Evolutionary conservation across 2,888 invertebrate species (phyloP), one percentile per base, ranked within the genome.

Genomic region (Andrena marginata): DNA sequence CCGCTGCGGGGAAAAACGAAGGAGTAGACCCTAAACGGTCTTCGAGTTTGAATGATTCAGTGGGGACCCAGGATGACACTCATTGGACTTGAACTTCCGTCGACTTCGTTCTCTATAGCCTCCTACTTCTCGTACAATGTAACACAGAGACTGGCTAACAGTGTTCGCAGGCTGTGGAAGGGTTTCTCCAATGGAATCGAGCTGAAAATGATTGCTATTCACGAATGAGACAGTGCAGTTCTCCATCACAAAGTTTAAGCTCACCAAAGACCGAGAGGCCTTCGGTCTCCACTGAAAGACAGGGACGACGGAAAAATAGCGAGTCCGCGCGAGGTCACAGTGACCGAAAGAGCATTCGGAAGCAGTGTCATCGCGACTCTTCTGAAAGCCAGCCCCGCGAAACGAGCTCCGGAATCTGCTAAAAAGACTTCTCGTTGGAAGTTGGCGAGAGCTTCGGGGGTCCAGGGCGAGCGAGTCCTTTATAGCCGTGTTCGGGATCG

Each of bases 401-500:
- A 70, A 65, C 56, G 74, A 63, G 42, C 13, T 35, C 59, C 29
- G 56, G 65, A 64, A 65, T 82, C 49, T 26, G 31, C 77, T 81
- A 76, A 72, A 82, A 65, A 79, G 71, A 63, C 74, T 26, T 35
- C 54, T n/a, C 42, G 67, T 60, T 33, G 10, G 49, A 72, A 79
- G 64, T 81, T 42, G 56, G 48, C 68, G 42, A 81, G 79, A 70
- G 62, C 74, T 69, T 35, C 48, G 10, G 29, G 29, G 65, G 42
- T 63, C 70, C 59, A 60, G 42, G 35, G 56, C 62, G 71, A 67
- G 65, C 73, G 82, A 76, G 72, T 84, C 75, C 77, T 82, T 77
- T 63, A 70, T 78, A 74, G 77, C 64, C 35, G 68, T 20, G 20
- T 54, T 77, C 59, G 62, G 74, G 80, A 88, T 88, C 82, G 82